Percentiles rank a stretch among this genome's conserved stretches.
phyloP scores from a whole-genome alignment of 2,888 invertebrate genomes.

The Zaprionus bogoriensis region DNA sequence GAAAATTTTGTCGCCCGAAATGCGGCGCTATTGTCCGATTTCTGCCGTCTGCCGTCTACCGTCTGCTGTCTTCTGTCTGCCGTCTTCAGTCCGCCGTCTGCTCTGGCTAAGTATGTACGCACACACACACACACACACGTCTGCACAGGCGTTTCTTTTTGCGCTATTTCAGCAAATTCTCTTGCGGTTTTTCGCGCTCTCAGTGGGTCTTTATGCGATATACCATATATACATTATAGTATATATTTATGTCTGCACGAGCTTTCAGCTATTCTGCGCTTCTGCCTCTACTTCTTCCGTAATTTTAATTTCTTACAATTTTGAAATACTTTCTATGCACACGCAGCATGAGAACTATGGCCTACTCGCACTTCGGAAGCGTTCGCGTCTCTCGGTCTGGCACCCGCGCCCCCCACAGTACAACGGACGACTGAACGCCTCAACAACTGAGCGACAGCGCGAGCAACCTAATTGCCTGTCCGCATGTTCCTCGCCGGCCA shows the following conservation, averaged over 20 bases:
- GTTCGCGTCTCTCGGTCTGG: conserved; percentile 15
- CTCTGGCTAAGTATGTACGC: conserved; percentile 15
- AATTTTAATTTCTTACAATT: conserved; percentile 8
- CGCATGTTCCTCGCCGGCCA: conserved; percentile 9
- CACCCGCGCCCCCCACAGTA: conserved; percentile 28
- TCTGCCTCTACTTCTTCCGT: background rate
- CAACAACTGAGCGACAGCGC: conserved; percentile 14
- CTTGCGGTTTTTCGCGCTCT: conserved; percentile 13
- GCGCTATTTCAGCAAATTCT: conserved; percentile 55
- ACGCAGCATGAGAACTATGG: conserved; percentile 8
- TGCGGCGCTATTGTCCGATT: conserved; percentile 52
- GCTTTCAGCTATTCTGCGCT: conserved; percentile 10
- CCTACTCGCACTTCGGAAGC: conserved; percentile 4
- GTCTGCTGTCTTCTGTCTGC: conserved; percentile 6
- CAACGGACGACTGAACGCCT: conserved; percentile 15
- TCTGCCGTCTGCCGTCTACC: conserved; percentile 2
- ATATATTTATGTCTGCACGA: conserved; percentile 10
- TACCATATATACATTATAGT: background rate
- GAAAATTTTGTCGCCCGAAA: conserved; percentile 49
- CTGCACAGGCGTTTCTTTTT: conserved; percentile 26
- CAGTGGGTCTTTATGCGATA: conserved; percentile 6
- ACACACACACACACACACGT: background rate
- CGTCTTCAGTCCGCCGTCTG: conserved; percentile 18
- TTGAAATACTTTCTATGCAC: conserved; percentile 1
- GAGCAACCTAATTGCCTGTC: conserved; percentile 17